These are phyloP conservation scores for Hypomecis punctinalis DNA, from an alignment of 2,888 invertebrate species.

Conservation along the genomic window DNA sequence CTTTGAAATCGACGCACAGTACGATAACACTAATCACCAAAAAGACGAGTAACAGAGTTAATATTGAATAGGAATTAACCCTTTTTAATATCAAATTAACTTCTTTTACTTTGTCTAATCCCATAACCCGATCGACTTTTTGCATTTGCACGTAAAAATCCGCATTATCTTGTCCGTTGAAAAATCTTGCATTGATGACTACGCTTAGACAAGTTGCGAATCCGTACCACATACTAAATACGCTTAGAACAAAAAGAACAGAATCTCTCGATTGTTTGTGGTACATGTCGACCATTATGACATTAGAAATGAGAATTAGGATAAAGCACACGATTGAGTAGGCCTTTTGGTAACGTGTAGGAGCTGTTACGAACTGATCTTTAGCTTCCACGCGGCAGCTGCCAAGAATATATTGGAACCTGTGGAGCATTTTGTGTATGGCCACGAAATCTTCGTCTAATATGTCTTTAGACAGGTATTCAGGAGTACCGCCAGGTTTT, in stretches of 20 bases:
- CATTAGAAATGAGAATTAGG: constrained; percentile 35
- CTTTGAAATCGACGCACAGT: constrained; percentile 24
- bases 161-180: constrained; percentile 55
- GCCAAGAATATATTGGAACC: constrained; percentile 56
- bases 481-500: constrained; percentile 40
- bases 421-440: constrained; percentile 50
- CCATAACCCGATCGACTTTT: constrained; percentile 63
- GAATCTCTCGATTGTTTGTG: constrained; percentile 32
- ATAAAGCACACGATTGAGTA: constrained; percentile 51
- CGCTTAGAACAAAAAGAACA: constrained; percentile 40
- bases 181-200: constrained; percentile 60
- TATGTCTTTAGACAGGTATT: constrained; percentile 63
- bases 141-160: constrained; percentile 63
- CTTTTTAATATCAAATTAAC: constrained; percentile 47
- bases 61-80: constrained; percentile 44
- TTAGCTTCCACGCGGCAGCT: constrained; percentile 59
- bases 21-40: constrained; percentile 34
- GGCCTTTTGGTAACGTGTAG: constrained; percentile 58
- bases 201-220: constrained; percentile 47
- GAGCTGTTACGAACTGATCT: constrained; percentile 57
- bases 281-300: constrained; percentile 33
- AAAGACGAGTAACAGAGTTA: constrained; percentile 33
- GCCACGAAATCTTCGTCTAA: constrained; percentile 59
- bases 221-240: constrained; percentile 40
- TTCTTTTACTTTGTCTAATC: constrained; percentile 51